Evolutionary conservation across 2,888 invertebrate species (phyloP).

Genomic region (Hedychridium roseum): DNA sequence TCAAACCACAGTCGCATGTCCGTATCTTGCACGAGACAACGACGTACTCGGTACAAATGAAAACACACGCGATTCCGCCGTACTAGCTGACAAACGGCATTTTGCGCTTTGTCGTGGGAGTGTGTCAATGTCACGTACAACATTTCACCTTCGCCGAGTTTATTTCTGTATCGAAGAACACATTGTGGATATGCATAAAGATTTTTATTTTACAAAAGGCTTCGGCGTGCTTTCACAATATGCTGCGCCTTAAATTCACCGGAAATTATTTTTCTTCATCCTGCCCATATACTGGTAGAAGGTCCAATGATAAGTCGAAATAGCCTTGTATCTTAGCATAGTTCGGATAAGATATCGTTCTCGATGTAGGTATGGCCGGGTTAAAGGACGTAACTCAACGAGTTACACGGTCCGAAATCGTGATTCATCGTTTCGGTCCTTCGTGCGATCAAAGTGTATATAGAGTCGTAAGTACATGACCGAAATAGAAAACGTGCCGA

Average conservation of each 20-base stretch:
- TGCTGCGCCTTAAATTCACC: too few relatives aligned
- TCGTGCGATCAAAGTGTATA: conserved; percentile 11
- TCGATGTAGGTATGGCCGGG: conserved; percentile 12
- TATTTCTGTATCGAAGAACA: too few relatives aligned
- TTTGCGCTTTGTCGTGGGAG: conserved; percentile 1
- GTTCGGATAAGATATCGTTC: too few relatives aligned
- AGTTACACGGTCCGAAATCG: conserved; percentile 12
- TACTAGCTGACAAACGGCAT: not conserved
- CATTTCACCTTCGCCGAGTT: conserved; percentile 3
- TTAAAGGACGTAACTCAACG: conserved; percentile 14
- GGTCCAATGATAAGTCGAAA: too few relatives aligned
- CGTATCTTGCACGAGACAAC: not conserved
- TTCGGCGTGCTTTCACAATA: too few relatives aligned
- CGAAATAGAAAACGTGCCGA: conserved; percentile 1
- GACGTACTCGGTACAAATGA: not conserved
- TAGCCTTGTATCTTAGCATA: too few relatives aligned
- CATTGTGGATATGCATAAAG: too few relatives aligned
- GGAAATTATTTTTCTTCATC: too few relatives aligned
- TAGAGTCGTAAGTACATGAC: conserved; percentile 2
- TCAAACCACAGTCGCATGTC: not conserved
- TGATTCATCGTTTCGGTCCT: conserved; percentile 19
- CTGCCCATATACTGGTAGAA: too few relatives aligned
- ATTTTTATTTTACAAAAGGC: too few relatives aligned
- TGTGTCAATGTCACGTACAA: not conserved
- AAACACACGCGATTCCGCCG: too few relatives aligned